Conservation (phyloP, 2,888 invertebrate genomes). For the Camponotus fellah region DNA sequence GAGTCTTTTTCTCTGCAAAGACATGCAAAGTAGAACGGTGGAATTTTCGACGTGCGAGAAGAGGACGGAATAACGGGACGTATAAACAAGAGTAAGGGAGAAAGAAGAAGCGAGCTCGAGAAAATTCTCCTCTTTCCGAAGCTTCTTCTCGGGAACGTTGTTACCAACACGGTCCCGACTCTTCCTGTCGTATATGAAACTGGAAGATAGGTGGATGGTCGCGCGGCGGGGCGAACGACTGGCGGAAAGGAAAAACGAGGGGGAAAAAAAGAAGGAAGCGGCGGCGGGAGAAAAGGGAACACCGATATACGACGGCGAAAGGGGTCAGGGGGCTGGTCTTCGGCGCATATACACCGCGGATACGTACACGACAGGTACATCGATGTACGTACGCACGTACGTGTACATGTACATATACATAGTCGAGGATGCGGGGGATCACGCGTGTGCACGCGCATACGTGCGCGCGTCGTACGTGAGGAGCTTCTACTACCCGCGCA, state of each 20-base stretch:
- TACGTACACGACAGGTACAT: slow-evolving; percentile 70
- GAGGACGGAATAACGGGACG: not conserved
- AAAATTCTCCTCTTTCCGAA: slow-evolving; percentile 72
- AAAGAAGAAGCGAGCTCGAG: slow-evolving; percentile 23
- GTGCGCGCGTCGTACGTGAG: slow-evolving; percentile 49
- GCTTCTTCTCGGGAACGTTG: slow-evolving; percentile 72
- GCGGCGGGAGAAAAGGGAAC: slow-evolving; percentile 48
- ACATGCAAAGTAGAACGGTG: slow-evolving; percentile 76
- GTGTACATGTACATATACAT: slow-evolving; percentile 10
- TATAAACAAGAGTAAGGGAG: slow-evolving; percentile 15
- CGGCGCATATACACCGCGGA: slow-evolving; percentile 65
- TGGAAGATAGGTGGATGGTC: slow-evolving; percentile 67
- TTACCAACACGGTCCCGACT: slow-evolving; percentile 70
- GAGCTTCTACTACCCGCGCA: slow-evolving; percentile 52
- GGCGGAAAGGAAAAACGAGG: slow-evolving; percentile 47
- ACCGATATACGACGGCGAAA: slow-evolving; percentile 61
- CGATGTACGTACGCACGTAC: slow-evolving; percentile 48
- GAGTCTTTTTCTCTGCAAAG: slow-evolving; percentile 64
- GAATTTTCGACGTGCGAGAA: slow-evolving; percentile 42
- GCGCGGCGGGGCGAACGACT: slow-evolving; percentile 37
- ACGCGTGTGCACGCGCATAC: slow-evolving; percentile 43
- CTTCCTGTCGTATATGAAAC: slow-evolving; percentile 61
- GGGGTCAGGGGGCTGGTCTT: slow-evolving; percentile 65
- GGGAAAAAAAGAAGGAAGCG: slow-evolving; percentile 42
- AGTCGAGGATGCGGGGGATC: slow-evolving; percentile 36